Percentiles rank a stretch among this genome's conserved stretches.
phyloP scores from a whole-genome alignment of 2,888 invertebrate genomes.

The Cataglyphis livida region DNA sequence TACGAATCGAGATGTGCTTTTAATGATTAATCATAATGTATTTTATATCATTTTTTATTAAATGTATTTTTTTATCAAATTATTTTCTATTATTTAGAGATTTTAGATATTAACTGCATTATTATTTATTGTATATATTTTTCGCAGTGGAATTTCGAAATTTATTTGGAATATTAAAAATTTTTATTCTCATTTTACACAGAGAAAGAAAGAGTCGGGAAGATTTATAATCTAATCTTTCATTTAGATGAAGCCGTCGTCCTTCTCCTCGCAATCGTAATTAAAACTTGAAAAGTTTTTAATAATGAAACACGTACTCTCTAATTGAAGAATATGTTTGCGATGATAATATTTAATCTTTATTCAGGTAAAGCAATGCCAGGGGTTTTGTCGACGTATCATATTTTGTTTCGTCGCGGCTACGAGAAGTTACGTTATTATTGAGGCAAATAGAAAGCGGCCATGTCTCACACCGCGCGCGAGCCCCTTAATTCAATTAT shows the following conservation, averaged over 20 bases:
- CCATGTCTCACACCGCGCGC: conserved; percentile 33
- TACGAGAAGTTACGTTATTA: conserved; percentile 42
- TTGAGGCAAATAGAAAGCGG: conserved; percentile 38
- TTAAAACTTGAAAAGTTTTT: not conserved
- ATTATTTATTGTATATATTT: not conserved
- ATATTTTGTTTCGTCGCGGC: conserved; percentile 33
- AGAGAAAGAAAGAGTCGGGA: not conserved
- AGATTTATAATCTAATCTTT: conserved; percentile 7
- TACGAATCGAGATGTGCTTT: not conserved
- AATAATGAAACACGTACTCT: not conserved
- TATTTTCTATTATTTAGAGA: not conserved
- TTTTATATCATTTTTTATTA: not conserved
- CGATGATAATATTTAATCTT: conserved; percentile 2
- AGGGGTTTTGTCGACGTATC: not conserved
- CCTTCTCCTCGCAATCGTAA: not conserved
- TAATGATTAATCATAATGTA: not conserved
- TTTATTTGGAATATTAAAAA: not conserved
- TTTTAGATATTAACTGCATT: not conserved
- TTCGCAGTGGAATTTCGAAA: not conserved
- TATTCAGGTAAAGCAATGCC: not conserved
- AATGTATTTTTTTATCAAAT: not conserved
- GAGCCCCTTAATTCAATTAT: conserved; percentile 46
- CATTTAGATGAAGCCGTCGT: not conserved
- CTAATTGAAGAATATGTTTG: not conserved
- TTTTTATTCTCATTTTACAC: not conserved